Base-by-base conservation (phyloP, 2,888 invertebrate genomes). In the Glaucopsyche alexis region DNA sequence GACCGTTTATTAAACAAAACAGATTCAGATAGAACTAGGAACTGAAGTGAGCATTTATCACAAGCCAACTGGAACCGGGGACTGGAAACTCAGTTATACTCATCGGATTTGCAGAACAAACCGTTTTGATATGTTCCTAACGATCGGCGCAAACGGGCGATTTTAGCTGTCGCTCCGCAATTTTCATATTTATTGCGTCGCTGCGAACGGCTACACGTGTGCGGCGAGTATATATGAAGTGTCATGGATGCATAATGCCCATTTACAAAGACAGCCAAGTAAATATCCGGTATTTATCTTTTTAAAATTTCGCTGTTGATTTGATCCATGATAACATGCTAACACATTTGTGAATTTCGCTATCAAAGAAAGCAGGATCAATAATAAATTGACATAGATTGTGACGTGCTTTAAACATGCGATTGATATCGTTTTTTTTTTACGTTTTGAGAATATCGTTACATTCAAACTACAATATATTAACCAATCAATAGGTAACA, bases 11-110 rank as follows among this genome's bases (percentile, higher is more conserved):
- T 60, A 60, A 60, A 60, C 60, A 60, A 60, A 38, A 60, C 16
- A 60, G 60, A 60, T 60, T 60, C 38, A 60, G 60, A 60, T 60
- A 38, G 60, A 60, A 60, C 60, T 60, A 29, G 60, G 60, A 60
- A 60, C 60, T 60, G 29, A 38, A 60, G 60, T 38, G 60, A 29
- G 29, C 60, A 60, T 60, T 60, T 16, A 60, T 60, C 60, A 60
- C 60, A 60, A 60, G 29, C 60, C 60, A 38, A 60, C 60, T 38
- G 29, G 60, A 60, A 60, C 60, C 60, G 16, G 13, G 29, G 60
- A 60, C 29, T 60, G 29, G 16, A 13, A 60, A 13, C 29, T 60
- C 29, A 29, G 29, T 60, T 60, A 60, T 60, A 60, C 60, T 60
- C 38, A 29, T 29, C 29, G 13, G 29, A 60, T 60, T 60, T 13